These are phyloP conservation scores for Argyresthia albistria DNA, from an alignment of 2,888 invertebrate genomes.

Conservation along the genomic window DNA sequence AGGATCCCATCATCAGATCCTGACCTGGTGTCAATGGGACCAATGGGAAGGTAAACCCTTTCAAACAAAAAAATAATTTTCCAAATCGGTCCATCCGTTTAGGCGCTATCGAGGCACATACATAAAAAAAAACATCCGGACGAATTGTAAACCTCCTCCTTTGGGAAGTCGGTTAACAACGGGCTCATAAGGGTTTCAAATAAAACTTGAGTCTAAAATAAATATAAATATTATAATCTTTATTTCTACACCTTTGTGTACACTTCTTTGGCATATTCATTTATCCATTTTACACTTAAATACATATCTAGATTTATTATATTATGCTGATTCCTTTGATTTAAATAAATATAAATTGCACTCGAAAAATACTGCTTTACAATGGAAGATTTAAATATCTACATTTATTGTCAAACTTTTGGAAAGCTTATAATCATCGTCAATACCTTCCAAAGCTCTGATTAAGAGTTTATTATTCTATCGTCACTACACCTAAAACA, in stretches of 20 bases:
- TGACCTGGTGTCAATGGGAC: no score
- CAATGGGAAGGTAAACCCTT: no score
- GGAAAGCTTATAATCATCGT: no score
- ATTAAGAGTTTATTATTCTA: not conserved
- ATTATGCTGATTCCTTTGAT: not conserved
- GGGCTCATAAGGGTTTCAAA: no score
- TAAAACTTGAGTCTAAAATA: not conserved
- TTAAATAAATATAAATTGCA: slow-evolving; percentile 39
- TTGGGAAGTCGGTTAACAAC: no score
- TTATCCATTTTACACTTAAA: slow-evolving; percentile 15
- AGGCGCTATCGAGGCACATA: no score
- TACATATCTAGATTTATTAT: not conserved
- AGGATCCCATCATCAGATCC: no score
- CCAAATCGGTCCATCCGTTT: no score
- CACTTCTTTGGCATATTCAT: slow-evolving; percentile 62
- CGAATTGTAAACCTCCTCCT: no score
- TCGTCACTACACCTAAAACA: slow-evolving; percentile 8
- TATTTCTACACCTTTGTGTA: slow-evolving; percentile 35
- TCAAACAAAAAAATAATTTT: no score
- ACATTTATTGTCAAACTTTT: not conserved
- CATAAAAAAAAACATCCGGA: no score
- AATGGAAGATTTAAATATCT: not conserved
- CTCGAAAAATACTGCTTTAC: slow-evolving; percentile 52
- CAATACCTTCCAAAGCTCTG: no score
- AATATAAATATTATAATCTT: not conserved